Evolutionary conservation across 1,140 invertebrate species (phyloP).

Genomic region (Aphelenchoides avenae): DNA sequence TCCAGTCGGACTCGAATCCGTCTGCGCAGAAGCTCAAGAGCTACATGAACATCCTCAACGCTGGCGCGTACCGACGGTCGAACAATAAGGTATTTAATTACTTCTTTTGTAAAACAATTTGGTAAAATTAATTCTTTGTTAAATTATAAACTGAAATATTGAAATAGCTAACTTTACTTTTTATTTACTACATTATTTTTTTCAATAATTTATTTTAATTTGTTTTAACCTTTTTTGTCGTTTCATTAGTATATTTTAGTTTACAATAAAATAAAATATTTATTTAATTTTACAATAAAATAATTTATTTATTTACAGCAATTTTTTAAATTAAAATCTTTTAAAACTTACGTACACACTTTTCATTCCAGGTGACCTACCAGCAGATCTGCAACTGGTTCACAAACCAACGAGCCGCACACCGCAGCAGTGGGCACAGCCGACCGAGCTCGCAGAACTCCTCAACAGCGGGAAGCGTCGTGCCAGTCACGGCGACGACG

Average conservation of each 20-base stretch:
- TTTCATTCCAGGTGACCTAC: too few species aligned
- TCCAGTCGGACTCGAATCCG: slow-evolving; percentile 53
- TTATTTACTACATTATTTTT: too few species aligned
- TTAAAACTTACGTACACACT: too few species aligned
- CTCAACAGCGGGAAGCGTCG: neutral
- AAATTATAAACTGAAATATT: neutral
- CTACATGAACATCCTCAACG: slow-evolving; percentile 53
- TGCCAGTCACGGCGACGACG: neutral
- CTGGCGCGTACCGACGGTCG: slow-evolving; percentile 34
- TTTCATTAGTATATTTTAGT: too few species aligned
- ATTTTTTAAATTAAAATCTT: too few species aligned
- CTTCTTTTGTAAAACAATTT: slow-evolving; percentile 26
- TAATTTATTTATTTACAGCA: too few species aligned
- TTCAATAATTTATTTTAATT: too few species aligned
- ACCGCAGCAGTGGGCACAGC: neutral
- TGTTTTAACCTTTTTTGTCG: too few species aligned
- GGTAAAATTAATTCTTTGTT: neutral
- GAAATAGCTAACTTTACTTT: slow-evolving; percentile 1
- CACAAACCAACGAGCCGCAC: slow-evolving; percentile 43
- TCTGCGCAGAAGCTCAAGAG: slow-evolving; percentile 40
- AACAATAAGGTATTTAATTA: slow-evolving; percentile 47
- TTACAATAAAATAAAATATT: too few species aligned
- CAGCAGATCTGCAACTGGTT: slow-evolving; percentile 59
- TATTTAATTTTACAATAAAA: too few species aligned
- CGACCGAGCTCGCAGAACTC: neutral